phyloP scores from a whole-genome alignment of 2,888 invertebrate genomes.

The Creontiades dilutus region DNA sequence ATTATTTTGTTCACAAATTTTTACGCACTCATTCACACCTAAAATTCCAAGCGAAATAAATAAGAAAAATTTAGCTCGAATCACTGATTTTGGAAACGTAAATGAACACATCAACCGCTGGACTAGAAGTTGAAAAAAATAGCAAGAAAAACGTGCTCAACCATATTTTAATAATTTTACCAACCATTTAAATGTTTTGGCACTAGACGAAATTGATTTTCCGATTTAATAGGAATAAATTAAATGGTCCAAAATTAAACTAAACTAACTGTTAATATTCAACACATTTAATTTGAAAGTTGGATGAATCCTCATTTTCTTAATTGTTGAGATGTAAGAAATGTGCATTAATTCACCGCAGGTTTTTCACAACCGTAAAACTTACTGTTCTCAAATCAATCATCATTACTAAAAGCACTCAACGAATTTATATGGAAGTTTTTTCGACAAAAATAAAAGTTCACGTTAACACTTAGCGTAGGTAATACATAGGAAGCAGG shows the following conservation, averaged over 20 bases:
- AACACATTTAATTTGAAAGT: background rate
- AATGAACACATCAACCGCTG: constrained; percentile 35
- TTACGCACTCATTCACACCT: background rate
- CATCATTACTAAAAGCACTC: too few relatives aligned
- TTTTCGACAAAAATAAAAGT: too few relatives aligned
- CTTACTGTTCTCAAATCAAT: background rate
- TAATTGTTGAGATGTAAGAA: background rate
- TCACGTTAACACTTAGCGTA: too few relatives aligned
- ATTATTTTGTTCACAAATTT: background rate
- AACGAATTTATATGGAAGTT: too few relatives aligned
- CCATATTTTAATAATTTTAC: background rate
- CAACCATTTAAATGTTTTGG: background rate
- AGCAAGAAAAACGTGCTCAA: background rate
- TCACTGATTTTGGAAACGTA: background rate
- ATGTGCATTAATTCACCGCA: background rate
- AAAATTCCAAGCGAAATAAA: background rate
- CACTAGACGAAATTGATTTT: background rate
- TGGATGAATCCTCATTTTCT: background rate
- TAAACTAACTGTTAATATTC: too few relatives aligned
- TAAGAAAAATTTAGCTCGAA: background rate
- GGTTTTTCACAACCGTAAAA: background rate
- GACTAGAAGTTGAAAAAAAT: background rate
- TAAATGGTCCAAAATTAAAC: too few relatives aligned
- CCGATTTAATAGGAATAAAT: too few relatives aligned
- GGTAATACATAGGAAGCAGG: too few relatives aligned